A percentile compares a stretch with the other conserved stretches of the same genome.
Evolutionary conservation across 2,113 vertebrate species (phyloP).

Genomic region (Chascanopsetta lugubris): DNA sequence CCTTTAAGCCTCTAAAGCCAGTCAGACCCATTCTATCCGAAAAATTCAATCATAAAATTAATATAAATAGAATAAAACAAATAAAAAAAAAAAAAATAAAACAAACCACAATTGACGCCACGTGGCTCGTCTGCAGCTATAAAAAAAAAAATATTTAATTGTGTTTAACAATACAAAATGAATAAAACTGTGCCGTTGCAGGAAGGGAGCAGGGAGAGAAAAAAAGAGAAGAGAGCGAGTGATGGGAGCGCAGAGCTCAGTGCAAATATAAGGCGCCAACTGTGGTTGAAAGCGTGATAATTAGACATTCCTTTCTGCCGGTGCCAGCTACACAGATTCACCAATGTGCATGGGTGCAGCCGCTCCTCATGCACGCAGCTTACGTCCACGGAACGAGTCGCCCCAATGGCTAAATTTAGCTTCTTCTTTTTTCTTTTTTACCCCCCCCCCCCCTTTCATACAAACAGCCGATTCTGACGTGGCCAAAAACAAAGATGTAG

Average conservation of each 20-base stretch:
- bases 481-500: constrained; percentile 56
- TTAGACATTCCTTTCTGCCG: constrained; percentile 75
- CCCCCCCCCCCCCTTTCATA: too few relatives aligned
- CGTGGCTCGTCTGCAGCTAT: constrained; percentile 16
- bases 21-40: too few relatives aligned
- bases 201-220: constrained; percentile 38
- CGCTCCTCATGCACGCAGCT: constrained; percentile 48
- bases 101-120: too few relatives aligned
- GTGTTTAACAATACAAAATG: constrained; percentile 54
- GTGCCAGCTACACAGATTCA: constrained; percentile 71
- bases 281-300: constrained; percentile 74
- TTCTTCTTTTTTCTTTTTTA: constrained; percentile 27
- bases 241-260: too few relatives aligned
- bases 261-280: constrained; percentile 56
- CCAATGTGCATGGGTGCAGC: constrained; percentile 62
- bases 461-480: constrained; percentile 19
- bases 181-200: constrained; percentile 52
- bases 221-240: constrained; percentile 67
- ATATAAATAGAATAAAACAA: too few relatives aligned
- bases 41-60: too few relatives aligned
- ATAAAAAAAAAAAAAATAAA: too few relatives aligned
- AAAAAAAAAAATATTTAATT: constrained; percentile 69
- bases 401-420: constrained; percentile 60
- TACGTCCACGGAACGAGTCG: constrained; percentile 47
- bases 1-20: too few relatives aligned